Evolutionary conservation across 2,888 invertebrate genomes (phyloP), one percentile per base, ranked within the genome.

Genomic region (Ochropleura leucogaster): DNA sequence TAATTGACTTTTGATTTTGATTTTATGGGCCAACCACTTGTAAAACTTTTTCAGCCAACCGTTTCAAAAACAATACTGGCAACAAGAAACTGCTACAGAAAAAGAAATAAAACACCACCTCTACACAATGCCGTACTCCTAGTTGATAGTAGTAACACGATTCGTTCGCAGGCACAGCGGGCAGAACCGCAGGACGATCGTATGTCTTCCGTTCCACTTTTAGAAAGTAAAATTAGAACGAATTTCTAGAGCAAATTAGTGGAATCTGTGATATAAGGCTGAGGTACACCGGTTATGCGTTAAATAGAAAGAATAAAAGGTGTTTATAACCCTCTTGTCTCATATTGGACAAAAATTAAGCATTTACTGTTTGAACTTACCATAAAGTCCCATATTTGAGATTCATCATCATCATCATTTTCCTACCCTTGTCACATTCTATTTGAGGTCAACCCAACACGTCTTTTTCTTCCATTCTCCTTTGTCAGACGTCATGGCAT

Each of bases 171-270:
- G n/a, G 4, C 53, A 44, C 55, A 47, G 70, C 40, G 47, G 65
- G 65, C 65, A 79, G 55, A 30, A 73, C 76, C 55, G 77, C 74
- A 82, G 79, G 69, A 81, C 77, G 53, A 79, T 82, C 47, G 64
- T 53, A 65, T 68, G 51, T 66, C 69, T 67, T 64, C 77, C 77
- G 75, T 57, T 78, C 79, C 30, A 75, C 79, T 74, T 81, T 74
- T 75, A n/a, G 62, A 77, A 74, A 59, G 67, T 74, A 70, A 84
- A 85, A 83, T 84, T 85, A 85, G 87, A 87, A 64, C 80, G 66
- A 83, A 87, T 87, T 87, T 87, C 87, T 87, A 87, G 82, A 83
- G 79, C 79, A 82, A 85, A 86, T 86, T 86, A 84, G 82, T 82
- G 40, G 71, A 67, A 73, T 85, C 74, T 80, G 53, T 60, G 57